Conservation (phyloP, 2,888 invertebrate species). For the Norana najaformis region DNA sequence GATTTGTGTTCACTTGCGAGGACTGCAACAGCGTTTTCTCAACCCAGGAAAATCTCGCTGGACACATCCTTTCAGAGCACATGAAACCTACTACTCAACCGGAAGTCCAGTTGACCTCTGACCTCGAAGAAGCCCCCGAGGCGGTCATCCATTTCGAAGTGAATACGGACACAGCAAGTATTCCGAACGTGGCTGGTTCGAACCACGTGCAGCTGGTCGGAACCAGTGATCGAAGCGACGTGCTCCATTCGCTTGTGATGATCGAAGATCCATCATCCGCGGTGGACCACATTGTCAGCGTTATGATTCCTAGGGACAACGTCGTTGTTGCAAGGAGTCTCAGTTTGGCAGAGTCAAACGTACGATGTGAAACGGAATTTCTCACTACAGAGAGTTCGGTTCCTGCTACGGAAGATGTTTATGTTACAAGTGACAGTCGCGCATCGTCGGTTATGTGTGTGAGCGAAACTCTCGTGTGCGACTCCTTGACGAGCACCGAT, state of each 20-base stretch:
- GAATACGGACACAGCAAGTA: background rate
- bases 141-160: background rate
- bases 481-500: background rate
- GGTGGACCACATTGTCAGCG: background rate
- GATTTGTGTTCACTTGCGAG: conserved; percentile 40
- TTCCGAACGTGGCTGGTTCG: background rate
- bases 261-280: background rate
- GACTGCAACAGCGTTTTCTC: conserved; percentile 43
- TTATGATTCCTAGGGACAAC: background rate
- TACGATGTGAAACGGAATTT: background rate
- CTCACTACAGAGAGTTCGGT: background rate
- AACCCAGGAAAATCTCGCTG: conserved; percentile 43
- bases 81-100: conserved; percentile 33
- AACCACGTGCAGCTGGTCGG: background rate
- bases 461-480: background rate
- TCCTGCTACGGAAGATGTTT: background rate
- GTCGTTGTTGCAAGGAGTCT: background rate
- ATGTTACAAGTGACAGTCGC: background rate
- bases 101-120: background rate
- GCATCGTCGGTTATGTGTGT: background rate
- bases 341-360: background rate
- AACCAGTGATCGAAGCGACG: background rate
- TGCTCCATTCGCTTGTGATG: background rate
- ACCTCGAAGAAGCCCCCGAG: background rate
- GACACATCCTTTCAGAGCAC: conserved; percentile 45